Percentiles rank a stretch among this genome's conserved stretches.
These are phyloP conservation scores for Sula dactylatra DNA, from an alignment of 2,113 vertebrate genomes.

Conservation along the genomic window DNA sequence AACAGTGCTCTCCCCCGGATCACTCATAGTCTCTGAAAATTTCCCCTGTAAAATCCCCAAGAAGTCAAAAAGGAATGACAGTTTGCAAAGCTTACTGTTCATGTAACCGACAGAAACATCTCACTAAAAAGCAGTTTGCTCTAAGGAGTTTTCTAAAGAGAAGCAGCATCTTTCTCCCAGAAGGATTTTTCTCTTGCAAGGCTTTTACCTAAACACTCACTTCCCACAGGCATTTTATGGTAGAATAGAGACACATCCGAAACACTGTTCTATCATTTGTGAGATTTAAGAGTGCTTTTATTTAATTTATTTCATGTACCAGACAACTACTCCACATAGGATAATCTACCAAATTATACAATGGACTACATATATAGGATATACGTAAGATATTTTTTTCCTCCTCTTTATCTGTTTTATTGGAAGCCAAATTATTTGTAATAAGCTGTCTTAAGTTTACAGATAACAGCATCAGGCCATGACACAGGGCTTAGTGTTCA, in stretches of 20 bases:
- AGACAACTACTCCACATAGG: not conserved
- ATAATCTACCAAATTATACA: not conserved
- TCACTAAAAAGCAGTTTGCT: not conserved
- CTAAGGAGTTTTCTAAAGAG: not conserved
- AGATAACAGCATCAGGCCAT: not conserved
- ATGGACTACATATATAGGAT: not conserved
- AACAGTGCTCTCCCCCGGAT: not conserved
- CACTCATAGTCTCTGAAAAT: not conserved
- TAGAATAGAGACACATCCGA: not conserved
- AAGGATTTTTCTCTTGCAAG: not conserved
- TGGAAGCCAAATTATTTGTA: not conserved
- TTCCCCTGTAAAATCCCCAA: not conserved
- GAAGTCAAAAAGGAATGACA: not conserved
- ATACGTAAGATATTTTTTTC: rapidly evolving
- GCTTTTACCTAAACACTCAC: slow-evolving; percentile 17
- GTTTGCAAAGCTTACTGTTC: not conserved
- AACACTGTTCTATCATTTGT: not conserved
- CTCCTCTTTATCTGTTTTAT: not conserved
- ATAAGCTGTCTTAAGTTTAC: not conserved
- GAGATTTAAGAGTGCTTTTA: not conserved
- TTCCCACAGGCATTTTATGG: not conserved
- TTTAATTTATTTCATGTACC: not conserved
- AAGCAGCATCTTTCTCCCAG: not conserved
- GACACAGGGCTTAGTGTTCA: not conserved
- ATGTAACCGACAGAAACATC: not conserved